Percentiles rank a stretch among this genome's conserved stretches.
Evolutionary conservation across 1,140 invertebrate genomes (phyloP).

Genomic region (Capitella teleta): DNA sequence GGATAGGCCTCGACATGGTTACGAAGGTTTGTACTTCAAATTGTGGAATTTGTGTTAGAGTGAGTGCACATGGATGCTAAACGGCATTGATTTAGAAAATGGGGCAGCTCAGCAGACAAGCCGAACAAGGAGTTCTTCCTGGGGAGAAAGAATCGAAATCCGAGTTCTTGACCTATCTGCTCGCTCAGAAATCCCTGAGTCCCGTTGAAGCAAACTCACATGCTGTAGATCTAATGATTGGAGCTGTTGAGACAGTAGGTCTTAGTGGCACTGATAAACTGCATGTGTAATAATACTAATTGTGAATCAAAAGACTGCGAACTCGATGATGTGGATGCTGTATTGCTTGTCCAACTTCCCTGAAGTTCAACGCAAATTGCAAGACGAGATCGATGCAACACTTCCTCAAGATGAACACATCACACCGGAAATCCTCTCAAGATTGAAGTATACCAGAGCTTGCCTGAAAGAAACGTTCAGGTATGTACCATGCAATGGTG

Average conservation of each 20-base stretch:
- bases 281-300: too few species aligned
- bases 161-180: constrained; percentile 26
- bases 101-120: constrained; percentile 3
- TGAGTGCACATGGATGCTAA: too few species aligned
- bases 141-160: constrained; percentile 15
- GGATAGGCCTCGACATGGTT: constrained; percentile 17
- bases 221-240: constrained; percentile 34
- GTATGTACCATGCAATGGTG: too few species aligned
- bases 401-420: constrained; percentile 50
- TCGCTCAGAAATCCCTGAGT: constrained; percentile 25
- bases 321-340: constrained; percentile 63
- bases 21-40: constrained; percentile 1
- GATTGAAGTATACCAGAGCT: constrained; percentile 64
- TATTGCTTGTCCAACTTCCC: constrained; percentile 69
- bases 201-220: constrained; percentile 25
- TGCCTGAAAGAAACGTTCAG: constrained; percentile 78
- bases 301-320: too few species aligned
- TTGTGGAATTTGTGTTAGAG: too few species aligned
- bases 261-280: too few species aligned
- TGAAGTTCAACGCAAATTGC: constrained; percentile 44
- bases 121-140: too few species aligned
- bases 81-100: too few species aligned
- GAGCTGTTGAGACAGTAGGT: constrained; percentile 39
- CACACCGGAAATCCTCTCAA: constrained; percentile 50
- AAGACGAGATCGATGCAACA: constrained; percentile 45